These are phyloP conservation scores for Strigops habroptila DNA, from an alignment of 2,113 vertebrate genomes.

Conservation along the genomic window DNA sequence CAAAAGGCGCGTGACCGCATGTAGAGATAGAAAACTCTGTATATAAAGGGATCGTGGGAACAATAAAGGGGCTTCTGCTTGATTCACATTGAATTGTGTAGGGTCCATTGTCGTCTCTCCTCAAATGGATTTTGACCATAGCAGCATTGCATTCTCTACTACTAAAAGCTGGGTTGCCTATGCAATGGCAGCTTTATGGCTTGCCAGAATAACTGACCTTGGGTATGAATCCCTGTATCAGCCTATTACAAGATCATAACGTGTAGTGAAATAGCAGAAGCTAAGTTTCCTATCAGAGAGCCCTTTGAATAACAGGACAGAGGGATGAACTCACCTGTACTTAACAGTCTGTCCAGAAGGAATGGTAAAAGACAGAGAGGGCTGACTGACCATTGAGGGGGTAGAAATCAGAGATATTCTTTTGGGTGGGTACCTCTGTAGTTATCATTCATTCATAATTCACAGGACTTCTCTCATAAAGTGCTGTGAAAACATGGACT, in stretches of 20 bases:
- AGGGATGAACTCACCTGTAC: neutral
- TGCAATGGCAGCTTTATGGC: neutral
- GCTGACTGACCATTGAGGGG: neutral
- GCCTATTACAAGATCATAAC: neutral
- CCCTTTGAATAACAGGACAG: neutral
- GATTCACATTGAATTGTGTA: no score
- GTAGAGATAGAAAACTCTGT: no score
- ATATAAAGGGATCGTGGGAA: no score
- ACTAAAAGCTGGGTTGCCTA: neutral
- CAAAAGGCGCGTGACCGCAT: no score
- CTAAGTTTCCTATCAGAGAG: neutral
- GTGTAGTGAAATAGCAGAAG: neutral
- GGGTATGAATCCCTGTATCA: neutral
- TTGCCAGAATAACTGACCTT: neutral
- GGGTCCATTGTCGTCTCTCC: no score
- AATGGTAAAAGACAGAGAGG: neutral
- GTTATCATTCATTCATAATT: neutral
- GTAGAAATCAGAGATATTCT: neutral
- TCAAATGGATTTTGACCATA: conserved; percentile 9
- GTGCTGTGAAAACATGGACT: neutral
- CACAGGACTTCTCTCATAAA: neutral
- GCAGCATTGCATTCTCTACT: neutral
- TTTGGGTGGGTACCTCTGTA: neutral
- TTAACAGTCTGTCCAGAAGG: neutral
- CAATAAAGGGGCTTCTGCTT: no score